Evolutionary conservation across 2,888 invertebrate genomes (phyloP), one percentile per base, ranked within the genome.

Genomic region (Exocentrus adspersus): DNA sequence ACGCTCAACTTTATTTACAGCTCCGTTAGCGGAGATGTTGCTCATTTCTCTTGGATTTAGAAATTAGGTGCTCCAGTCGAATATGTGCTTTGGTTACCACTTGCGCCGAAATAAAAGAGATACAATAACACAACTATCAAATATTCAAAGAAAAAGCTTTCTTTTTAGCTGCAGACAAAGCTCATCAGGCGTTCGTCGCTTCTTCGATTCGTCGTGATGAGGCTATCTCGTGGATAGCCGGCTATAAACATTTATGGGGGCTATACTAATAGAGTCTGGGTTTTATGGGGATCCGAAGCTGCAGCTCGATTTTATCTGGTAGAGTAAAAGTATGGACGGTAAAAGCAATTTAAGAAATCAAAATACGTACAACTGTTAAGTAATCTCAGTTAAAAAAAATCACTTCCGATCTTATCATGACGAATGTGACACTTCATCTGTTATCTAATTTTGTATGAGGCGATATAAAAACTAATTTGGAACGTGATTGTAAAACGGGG

Each of bases 1-100:
- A 78, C 80, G 79, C 79, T 73, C 77, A 81, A 80, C 77, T 81
- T 81, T 81, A 80, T 81, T 79, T 80, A 80, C 80, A 77, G 77
- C 78, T 78, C 78, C 75, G 74, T 24, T 24, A 5, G 37, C 12
- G 37, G 45, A 42, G 60, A 60, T 45, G 52, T 52, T 45, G 41
- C 28, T 52, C 60, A 51, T 60, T 60, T 52, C 45, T 52, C 43
- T 14, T 24, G 3, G 14, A 14, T 12, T n/a, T n/a, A 37, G n/a
- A 12, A 5, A 5, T 37, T 12, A n/a, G 10, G 37, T 37, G n/a
- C 14, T 50, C 52, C 28, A 45, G 52, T 28, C 32, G 60, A 45
- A 53, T 43, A 19, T 43, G 42, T 60, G 53, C 43, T 53, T 60
- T 41, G 53, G 20, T 42, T 43, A 42, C 42, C 48, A 42, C 41